These are phyloP conservation scores for Mythimna loreyi DNA, from an alignment of 2,888 invertebrate genomes.

Conservation along the genomic window DNA sequence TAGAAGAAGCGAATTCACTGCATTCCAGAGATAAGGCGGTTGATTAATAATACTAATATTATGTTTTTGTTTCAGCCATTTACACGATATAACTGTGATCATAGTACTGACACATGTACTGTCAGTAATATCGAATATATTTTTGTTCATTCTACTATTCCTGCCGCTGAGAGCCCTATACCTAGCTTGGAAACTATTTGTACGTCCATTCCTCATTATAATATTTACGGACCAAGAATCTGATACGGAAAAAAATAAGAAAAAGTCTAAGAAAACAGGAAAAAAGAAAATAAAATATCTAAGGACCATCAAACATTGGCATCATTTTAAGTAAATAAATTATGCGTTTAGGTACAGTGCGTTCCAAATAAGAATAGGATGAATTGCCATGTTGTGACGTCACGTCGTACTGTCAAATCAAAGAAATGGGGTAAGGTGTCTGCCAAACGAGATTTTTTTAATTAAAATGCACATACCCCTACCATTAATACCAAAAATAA, in stretches of 20 bases:
- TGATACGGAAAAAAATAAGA: neutral
- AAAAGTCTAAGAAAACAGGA: neutral
- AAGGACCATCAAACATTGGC: conserved; percentile 28
- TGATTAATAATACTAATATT: neutral
- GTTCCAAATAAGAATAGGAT: no score
- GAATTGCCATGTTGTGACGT: no score
- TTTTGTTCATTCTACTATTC: neutral
- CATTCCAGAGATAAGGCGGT: no score
- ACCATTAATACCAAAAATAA: no score
- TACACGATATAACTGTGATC: neutral
- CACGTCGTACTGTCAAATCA: no score
- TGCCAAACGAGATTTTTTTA: no score
- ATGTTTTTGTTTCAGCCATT: neutral
- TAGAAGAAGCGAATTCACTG: no score
- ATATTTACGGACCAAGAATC: neutral
- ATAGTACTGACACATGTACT: neutral
- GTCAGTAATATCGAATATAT: neutral
- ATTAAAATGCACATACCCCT: no score
- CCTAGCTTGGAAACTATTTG: neutral
- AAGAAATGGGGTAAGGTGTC: no score
- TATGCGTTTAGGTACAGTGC: neutral
- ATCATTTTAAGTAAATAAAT: conserved; percentile 16
- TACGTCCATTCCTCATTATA: neutral
- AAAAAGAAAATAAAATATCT: conserved; percentile 22
- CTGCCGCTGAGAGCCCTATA: neutral